Evolutionary conservation across 2,797 vertebrate genomes (phyloP).

Genomic region (Limnodromus scolopaceus): DNA sequence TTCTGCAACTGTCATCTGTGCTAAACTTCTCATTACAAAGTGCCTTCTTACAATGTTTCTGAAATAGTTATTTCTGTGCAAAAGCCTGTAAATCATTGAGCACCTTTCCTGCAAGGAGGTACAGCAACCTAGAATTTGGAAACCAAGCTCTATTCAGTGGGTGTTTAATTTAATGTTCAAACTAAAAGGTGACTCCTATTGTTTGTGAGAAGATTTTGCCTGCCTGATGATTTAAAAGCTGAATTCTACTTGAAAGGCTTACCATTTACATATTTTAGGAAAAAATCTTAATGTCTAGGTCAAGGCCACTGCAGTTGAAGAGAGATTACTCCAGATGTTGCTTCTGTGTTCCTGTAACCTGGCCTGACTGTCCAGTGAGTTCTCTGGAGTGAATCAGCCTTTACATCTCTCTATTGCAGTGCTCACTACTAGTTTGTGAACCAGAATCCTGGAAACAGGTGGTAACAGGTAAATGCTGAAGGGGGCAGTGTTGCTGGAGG

Average conservation of each 20-base stretch:
- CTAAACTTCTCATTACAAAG: neutral
- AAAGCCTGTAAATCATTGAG: neutral
- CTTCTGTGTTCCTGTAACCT: neutral
- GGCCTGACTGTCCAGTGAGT: neutral
- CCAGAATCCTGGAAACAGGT: neutral
- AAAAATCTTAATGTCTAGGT: neutral
- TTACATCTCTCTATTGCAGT: neutral
- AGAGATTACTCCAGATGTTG: neutral
- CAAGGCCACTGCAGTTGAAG: neutral
- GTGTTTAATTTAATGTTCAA: neutral
- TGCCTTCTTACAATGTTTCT: neutral
- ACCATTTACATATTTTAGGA: neutral
- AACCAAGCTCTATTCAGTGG: neutral
- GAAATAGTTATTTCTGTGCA: neutral
- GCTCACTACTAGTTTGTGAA: neutral
- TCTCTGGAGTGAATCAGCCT: neutral
- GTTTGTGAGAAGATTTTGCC: neutral
- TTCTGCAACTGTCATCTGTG: neutral
- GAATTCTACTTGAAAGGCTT: neutral
- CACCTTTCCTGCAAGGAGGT: neutral
- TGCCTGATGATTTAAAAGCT: neutral
- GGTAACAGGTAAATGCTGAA: neutral
- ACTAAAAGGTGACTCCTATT: neutral
- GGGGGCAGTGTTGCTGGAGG: accelerated
- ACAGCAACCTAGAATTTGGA: neutral